Conservation (phyloP, 1,140 invertebrate species). For the Orchesella cincta region DNA sequence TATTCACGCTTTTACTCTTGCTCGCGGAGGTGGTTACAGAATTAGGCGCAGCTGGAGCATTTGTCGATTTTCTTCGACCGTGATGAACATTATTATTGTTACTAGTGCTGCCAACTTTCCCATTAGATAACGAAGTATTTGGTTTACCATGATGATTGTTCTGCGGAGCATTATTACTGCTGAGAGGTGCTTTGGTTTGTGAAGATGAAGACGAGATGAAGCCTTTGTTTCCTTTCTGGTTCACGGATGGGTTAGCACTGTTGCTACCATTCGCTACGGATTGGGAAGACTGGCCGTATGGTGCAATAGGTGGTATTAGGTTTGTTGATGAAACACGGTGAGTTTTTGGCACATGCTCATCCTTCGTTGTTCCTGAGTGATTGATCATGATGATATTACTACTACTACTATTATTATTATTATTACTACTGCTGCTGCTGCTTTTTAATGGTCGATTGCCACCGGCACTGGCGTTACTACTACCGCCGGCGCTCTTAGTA, state of each 20-base stretch:
- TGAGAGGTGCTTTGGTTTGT: constrained; percentile 14
- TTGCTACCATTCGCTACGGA: neutral
- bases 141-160: neutral
- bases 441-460: neutral
- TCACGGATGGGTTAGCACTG: neutral
- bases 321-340: constrained; percentile 14
- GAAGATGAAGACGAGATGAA: constrained; percentile 29
- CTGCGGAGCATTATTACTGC: no score
- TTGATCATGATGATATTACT: constrained; percentile 25
- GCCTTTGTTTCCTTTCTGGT: neutral
- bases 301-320: constrained; percentile 11
- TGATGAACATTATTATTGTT: constrained; percentile 34
- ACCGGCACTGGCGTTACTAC: neutral
- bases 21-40: neutral
- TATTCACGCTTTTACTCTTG: neutral
- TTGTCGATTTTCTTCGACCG: constrained; percentile 30
- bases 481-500: neutral
- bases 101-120: constrained; percentile 33
- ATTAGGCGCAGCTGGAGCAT: constrained; percentile 4
- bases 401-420: constrained; percentile 24
- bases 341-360: constrained; percentile 27
- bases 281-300: neutral
- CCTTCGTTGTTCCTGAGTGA: constrained; percentile 24
- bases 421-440: constrained; percentile 22
- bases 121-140: constrained; percentile 20